These are phyloP conservation scores for Bombus polaris DNA, from an alignment of 1,140 invertebrate genomes.

Conservation along the genomic window DNA sequence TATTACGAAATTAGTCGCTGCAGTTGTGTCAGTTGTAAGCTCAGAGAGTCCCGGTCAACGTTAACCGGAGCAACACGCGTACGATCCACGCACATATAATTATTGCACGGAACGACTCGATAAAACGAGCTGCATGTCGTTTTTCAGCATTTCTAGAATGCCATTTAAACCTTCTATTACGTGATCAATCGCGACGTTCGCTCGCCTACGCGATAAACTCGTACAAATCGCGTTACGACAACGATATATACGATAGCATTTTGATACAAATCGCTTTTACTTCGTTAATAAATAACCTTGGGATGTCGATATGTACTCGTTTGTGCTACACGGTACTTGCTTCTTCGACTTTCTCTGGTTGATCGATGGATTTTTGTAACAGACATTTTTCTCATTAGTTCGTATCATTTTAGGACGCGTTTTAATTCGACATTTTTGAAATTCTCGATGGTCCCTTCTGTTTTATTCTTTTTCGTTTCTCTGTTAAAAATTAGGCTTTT, in stretches of 20 bases:
- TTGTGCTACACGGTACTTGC: too few species aligned
- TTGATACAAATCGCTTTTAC: neutral
- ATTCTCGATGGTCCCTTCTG: too few species aligned
- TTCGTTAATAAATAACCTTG: neutral
- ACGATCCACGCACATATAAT: neutral
- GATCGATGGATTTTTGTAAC: too few species aligned
- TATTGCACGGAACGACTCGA: neutral
- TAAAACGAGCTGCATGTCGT: neutral
- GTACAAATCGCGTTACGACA: neutral
- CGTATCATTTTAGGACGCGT: too few species aligned
- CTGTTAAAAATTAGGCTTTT: neutral
- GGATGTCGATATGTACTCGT: too few species aligned
- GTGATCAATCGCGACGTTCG: too few species aligned
- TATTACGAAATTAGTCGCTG: slow-evolving; percentile 17
- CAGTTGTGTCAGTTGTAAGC: neutral
- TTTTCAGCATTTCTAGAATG: neutral
- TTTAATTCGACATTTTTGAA: too few species aligned
- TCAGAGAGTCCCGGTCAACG: neutral
- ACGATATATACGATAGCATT: neutral
- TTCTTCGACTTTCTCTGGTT: too few species aligned
- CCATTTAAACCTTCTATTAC: neutral
- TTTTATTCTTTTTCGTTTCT: too few species aligned
- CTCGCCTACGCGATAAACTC: neutral
- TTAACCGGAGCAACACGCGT: neutral
- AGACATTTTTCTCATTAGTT: too few species aligned